Base-by-base conservation (phyloP, 2,797 vertebrate genomes). In the Lateolabrax maculatus region DNA sequence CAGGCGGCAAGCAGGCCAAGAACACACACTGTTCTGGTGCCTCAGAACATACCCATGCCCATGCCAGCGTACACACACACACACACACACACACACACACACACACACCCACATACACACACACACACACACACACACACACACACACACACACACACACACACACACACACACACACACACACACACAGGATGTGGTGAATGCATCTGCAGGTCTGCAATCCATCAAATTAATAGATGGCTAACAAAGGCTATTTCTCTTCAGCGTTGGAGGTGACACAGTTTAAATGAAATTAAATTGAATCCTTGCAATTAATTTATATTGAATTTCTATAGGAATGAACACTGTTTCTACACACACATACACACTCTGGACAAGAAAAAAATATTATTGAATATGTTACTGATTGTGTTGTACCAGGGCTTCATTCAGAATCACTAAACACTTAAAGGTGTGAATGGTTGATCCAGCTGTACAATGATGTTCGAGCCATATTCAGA, bases 11-110 rank as follows among this genome's bases (percentile, higher is more conserved):
- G 77, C 75, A 66, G 82, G 87, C 85, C 83, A 77, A 84, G 53
- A 78, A 81, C 84, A 89, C 83, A 87, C 87, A 87, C 85, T 72
- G 77, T 71, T 75, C 78, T 83, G 83, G 84, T 89, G 84, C 84
- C 79, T 85, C 69, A 71, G 78, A 87, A 79, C 78, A 83, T 65
- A 60, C 65, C 41, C 64, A 76, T 65, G n/a, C 63, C 23, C 44
- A 72, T 70, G 48, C 56, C 61, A 48, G 41, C 25, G 8, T 10
- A 27, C 39, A 71, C 62, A 71, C 4, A 15, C 61, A 21, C 15
- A 23, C 64, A 41, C 16, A 10, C 5, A 7, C 68, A 53, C 62
- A 46, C 60, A 39, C 58, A 23, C 58, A 65, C 51, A 16, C 71
- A 18, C 67, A 43, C 56, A 72, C 52, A 9, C 53, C 3, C 15